A percentile compares a stretch with the other conserved stretches of the same genome.
Conservation (phyloP, 2,113 vertebrate genomes). For the Poeciliopsis retropinna region DNA sequence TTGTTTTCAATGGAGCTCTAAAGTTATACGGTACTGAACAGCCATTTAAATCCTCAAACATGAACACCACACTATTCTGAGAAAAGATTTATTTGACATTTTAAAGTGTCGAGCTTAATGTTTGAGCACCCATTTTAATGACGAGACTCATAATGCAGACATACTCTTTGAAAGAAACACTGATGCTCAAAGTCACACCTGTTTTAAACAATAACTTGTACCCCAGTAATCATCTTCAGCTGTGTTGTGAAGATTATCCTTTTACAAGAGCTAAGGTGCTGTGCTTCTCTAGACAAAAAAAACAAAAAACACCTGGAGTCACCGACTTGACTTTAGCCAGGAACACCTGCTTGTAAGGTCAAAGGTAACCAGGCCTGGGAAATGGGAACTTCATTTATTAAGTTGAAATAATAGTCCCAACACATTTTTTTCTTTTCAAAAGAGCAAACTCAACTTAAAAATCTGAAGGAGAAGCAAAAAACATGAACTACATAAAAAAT, state of each 20-base stretch:
- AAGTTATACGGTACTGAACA: not conserved
- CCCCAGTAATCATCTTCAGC: conserved; percentile 26
- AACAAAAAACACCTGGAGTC: conserved; percentile 37
- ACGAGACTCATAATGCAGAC: conserved; percentile 13
- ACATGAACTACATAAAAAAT: too few species aligned
- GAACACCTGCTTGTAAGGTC: conserved; percentile 14
- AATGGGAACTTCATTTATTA: not conserved
- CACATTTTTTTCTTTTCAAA: not conserved
- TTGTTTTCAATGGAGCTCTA: conserved; percentile 4
- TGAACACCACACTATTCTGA: not conserved
- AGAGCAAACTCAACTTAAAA: not conserved
- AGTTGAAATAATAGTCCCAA: not conserved
- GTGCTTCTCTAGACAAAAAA: not conserved
- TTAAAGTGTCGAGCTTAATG: not conserved
- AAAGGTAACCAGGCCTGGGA: not conserved
- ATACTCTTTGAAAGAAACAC: conserved; percentile 17
- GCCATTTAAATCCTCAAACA: not conserved
- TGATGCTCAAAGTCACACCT: conserved; percentile 31
- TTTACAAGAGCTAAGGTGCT: not conserved
- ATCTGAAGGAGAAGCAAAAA: too few species aligned
- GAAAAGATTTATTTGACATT: not conserved
- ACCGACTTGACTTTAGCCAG: conserved; percentile 1
- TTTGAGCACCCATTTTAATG: not conserved
- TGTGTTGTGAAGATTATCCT: conserved; percentile 1
- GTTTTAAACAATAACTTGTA: conserved; percentile 29